Conservation (phyloP, 2,113 vertebrate species). For the Nothoprocta perdicaria region DNA sequence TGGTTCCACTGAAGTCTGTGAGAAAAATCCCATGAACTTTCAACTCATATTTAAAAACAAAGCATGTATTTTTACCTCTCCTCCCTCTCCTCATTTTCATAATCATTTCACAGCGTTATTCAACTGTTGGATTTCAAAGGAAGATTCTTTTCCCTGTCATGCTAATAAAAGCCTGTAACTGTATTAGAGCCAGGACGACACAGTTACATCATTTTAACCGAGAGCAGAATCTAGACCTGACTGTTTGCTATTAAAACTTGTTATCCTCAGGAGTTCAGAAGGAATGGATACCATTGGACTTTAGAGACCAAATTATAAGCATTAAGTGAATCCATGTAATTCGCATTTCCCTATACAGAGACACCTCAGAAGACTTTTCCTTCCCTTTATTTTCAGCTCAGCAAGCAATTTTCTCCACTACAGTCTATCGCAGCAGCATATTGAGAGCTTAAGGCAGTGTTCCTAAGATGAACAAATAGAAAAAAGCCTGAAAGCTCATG, state of each 20-base stretch:
- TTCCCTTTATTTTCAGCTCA: background rate
- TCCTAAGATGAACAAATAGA: background rate
- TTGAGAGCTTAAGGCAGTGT: background rate
- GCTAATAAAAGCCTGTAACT: background rate
- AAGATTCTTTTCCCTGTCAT: background rate
- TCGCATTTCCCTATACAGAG: background rate
- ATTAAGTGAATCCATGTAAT: background rate
- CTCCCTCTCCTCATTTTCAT: background rate
- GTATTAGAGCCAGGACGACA: background rate
- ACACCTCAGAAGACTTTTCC: background rate
- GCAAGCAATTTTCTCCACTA: background rate
- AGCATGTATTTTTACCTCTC: background rate
- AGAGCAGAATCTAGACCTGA: background rate
- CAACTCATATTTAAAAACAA: background rate
- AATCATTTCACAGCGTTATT: background rate
- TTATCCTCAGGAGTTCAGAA: background rate
- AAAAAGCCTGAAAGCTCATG: background rate
- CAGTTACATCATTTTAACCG: background rate
- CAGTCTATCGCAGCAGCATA: background rate
- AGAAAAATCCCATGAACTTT: background rate
- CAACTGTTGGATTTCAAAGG: background rate
- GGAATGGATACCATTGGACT: background rate
- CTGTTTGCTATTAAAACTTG: background rate
- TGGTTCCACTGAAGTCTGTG: background rate
- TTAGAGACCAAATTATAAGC: background rate